Base-by-base conservation (phyloP, 1,140 invertebrate genomes). In the Batillaria attramentaria region DNA sequence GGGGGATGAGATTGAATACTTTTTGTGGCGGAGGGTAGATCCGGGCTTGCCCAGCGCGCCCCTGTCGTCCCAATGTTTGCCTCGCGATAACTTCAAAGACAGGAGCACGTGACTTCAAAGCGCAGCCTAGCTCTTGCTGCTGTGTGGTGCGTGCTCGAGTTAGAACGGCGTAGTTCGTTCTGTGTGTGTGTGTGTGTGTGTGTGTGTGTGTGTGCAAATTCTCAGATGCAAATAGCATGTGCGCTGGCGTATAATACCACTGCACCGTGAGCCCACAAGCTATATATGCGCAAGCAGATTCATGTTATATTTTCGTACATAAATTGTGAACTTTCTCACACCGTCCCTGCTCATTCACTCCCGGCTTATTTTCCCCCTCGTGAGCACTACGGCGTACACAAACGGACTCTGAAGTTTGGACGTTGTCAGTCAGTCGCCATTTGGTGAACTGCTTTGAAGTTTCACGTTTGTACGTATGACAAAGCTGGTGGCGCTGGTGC, bases 61-160 rank as follows among this genome's bases (percentile, higher is more conserved):
- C 57, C 57, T 35, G 62, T 66, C 62, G 62, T 35, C 62, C 33
- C 31, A 35, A 31, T 66, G 62, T 66, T 66, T 66, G 62, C 62
- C 33, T 66, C 62, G 62, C 33, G 31, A 66, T 35, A 3, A 66
- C 62, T 35, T 66, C 62, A 66, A 66, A 66, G 62, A 35, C 6
- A 31, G 33, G 31, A 31, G 62, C 62, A 35, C 62, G 33, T 4
- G 62, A 66, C 62, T 18, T 66, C 62, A 66, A 66, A 66, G 5
- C 31, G 5, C n/a, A n/a, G 33, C 62, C 62, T 31, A 4, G 31
- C 39, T 35, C 24, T n/a, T 28, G 24, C 31, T 60, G 24, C 57
- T 60, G 33, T n/a, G 62, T 66, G 39, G 18, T 66, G 62, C 62
- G 62, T 35, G 62, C 16, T n/a, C 57, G 57, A 28, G 20, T 62